A percentile compares a stretch with the other conserved stretches of the same genome.
These are phyloP conservation scores for Plestiodon gilberti DNA, from an alignment of 2,113 vertebrate genomes.

Conservation along the genomic window DNA sequence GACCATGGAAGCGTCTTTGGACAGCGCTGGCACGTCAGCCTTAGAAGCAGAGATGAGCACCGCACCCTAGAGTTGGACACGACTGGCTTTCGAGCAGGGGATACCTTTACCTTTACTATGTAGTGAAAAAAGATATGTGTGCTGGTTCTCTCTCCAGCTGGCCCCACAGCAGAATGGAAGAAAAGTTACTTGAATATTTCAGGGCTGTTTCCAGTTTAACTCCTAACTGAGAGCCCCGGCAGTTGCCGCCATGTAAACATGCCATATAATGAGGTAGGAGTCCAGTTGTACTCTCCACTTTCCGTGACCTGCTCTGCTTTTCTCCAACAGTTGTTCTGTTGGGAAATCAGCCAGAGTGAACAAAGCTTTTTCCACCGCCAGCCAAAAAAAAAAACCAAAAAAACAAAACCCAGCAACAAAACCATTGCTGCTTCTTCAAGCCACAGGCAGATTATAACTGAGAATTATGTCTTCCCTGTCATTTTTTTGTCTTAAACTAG, in stretches of 20 bases:
- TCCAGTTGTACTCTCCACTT: neutral
- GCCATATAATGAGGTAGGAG: neutral
- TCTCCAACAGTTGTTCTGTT: conserved; percentile 19
- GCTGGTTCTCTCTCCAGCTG: neutral
- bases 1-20: too few species aligned
- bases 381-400: conserved; percentile 59
- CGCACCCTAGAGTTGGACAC: too few species aligned
- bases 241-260: fast-evolving
- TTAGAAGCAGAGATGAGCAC: too few species aligned
- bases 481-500: neutral
- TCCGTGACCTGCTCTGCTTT: conserved; percentile 1
- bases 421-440: conserved; percentile 7
- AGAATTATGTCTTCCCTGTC: conserved; percentile 20
- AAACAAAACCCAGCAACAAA: conserved; percentile 40
- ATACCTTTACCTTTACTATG: too few species aligned
- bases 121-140: too few species aligned
- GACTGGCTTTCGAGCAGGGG: too few species aligned
- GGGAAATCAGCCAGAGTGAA: conserved; percentile 45
- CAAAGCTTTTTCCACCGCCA: conserved; percentile 27
- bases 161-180: neutral
- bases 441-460: conserved; percentile 27
- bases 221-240: neutral
- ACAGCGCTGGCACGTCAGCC: too few species aligned
- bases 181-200: neutral
- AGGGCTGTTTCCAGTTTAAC: neutral